phyloP scores from a whole-genome alignment of 1,140 invertebrate species.

The Eurosta solidaginis region DNA sequence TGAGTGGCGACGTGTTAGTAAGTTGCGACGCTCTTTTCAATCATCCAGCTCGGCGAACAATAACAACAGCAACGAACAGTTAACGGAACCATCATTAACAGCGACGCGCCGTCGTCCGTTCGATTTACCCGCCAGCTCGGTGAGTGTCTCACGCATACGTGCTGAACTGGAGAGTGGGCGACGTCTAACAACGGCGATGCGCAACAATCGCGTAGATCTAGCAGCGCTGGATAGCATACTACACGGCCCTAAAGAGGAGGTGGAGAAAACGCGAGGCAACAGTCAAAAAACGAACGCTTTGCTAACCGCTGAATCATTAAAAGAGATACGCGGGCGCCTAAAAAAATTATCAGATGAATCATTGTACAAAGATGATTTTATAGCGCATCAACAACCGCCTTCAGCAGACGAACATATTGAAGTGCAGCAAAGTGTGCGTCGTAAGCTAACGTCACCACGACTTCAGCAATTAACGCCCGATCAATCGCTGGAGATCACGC shows the following conservation, averaged over 20 bases:
- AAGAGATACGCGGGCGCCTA: slow-evolving; percentile 64
- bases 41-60: slow-evolving; percentile 62
- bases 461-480: slow-evolving; percentile 1
- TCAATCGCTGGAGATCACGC: slow-evolving; percentile 38
- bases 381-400: slow-evolving; percentile 38
- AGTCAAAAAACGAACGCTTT: slow-evolving; percentile 58
- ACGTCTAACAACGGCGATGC: slow-evolving; percentile 60
- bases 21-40: slow-evolving; percentile 67
- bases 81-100: slow-evolving; percentile 34
- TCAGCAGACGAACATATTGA: slow-evolving; percentile 40
- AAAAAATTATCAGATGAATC: slow-evolving; percentile 61
- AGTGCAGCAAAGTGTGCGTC: slow-evolving; percentile 2
- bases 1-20: slow-evolving; percentile 66
- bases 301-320: slow-evolving; percentile 65
- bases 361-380: slow-evolving; percentile 54
- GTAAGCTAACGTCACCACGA: background rate
- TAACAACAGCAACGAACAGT: slow-evolving; percentile 42
- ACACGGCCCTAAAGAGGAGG: slow-evolving; percentile 54
- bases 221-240: slow-evolving; percentile 61
- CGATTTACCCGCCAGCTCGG: slow-evolving; percentile 63
- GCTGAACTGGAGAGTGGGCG: slow-evolving; percentile 63
- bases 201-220: slow-evolving; percentile 61
- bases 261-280: slow-evolving; percentile 29
- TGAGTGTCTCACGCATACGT: slow-evolving; percentile 62
- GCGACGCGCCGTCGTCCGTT: slow-evolving; percentile 53